phyloP scores from a whole-genome alignment of 2,113 vertebrate species.

The Falcunculus frontatus region DNA sequence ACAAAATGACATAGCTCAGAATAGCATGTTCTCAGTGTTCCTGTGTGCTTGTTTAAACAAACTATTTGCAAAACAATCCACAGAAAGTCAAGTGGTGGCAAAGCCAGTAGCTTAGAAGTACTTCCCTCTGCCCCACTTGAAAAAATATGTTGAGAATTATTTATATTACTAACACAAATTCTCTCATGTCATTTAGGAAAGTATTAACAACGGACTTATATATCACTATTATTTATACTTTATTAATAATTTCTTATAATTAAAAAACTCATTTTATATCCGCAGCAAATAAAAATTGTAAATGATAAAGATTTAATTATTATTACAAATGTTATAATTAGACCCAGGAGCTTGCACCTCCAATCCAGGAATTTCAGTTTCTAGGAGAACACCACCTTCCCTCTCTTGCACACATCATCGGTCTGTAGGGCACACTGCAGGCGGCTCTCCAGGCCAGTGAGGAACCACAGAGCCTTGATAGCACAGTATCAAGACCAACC shows the following conservation, averaged over 20 bases:
- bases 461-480: not conserved
- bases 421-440: not conserved
- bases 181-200: not conserved
- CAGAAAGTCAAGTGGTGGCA: not conserved
- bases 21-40: not conserved
- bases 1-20: slow-evolving; percentile 37
- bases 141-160: not conserved
- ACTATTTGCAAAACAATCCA: not conserved
- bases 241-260: not conserved
- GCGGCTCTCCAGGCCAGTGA: not conserved
- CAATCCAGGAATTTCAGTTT: not conserved
- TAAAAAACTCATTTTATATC: not conserved
- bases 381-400: not conserved
- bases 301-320: not conserved
- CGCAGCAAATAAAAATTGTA: not conserved
- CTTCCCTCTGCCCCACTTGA: not conserved
- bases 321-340: not conserved
- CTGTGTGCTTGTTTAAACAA: not conserved
- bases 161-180: not conserved
- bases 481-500: not conserved
- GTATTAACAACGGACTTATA: not conserved
- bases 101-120: not conserved
- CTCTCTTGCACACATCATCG: not conserved
- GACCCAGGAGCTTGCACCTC: not conserved
- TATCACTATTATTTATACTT: not conserved